Base-by-base conservation (phyloP, 2,888 invertebrate species). In the Agrochola lychnidis region DNA sequence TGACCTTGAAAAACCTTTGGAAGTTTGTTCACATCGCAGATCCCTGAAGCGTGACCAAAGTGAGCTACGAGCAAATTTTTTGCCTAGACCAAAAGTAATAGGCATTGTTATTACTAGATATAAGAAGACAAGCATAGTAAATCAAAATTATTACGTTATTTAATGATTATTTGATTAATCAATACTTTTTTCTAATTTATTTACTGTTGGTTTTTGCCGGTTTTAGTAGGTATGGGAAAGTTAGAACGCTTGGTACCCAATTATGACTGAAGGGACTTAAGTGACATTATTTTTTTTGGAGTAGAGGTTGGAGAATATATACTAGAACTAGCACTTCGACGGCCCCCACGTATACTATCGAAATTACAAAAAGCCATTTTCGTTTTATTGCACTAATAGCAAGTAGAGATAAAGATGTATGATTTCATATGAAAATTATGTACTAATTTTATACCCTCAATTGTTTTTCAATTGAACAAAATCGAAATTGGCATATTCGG, bases 11-110 rank as follows among this genome's bases (percentile, higher is more conserved):
- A 88, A 86, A 84, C 83, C 81, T 76, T 86, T 81, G 81, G 82
- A 84, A 79, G 89, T 88, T 89, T 89, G 87, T 91, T 91, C 89
- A 90, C 91, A 90, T 85, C 84, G 69, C 81, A 79, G 81, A 83
- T 86, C 85, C 87, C 89, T 90, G 88, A 90, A 90, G 85, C 91
- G 88, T 92, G 89, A 91, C 92, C 84, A 87, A 91, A 89, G 87
- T 80, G 81, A 86, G 85, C 81, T 81, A 85, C 75, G 81, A 79
- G 84, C 84, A 71, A 57, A 68, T 87, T 91, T 91, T 91, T 91
- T 90, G 88, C 82, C 87, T 87, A 84, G 85, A 79, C 87, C 78
- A 66, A 88, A 81, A 87, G 81, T 80, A 85, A 82, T 80, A 79
- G 81, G 67, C 83, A 85, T 88, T 88, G 84, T 88, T 88, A 83